Evolutionary conservation across 2,888 invertebrate species (phyloP).

Genomic region (Lamproptera curius): DNA sequence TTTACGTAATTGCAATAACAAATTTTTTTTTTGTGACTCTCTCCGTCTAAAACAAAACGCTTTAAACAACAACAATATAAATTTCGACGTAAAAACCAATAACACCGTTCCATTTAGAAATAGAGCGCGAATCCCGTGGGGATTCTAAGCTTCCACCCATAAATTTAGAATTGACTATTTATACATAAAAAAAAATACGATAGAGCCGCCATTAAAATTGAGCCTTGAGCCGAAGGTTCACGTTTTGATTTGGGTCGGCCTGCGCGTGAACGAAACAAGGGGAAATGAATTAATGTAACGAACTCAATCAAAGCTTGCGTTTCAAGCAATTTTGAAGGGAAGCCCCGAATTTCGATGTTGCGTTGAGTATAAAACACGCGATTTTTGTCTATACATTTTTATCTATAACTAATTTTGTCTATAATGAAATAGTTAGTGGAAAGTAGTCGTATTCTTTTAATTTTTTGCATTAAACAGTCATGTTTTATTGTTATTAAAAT

Average conservation of each 20-base stretch:
- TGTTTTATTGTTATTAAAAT: too few relatives aligned
- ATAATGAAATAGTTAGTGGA: too few relatives aligned
- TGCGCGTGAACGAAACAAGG: constrained; percentile 35
- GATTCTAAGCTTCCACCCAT: constrained; percentile 55
- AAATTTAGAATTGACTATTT: constrained; percentile 51
- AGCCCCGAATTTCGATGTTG: constrained; percentile 11
- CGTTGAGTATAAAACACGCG: constrained; percentile 8
- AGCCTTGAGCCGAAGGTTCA: constrained; percentile 31
- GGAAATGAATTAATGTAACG: constrained; percentile 45
- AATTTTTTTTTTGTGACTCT: too few relatives aligned
- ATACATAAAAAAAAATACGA: constrained; percentile 36
- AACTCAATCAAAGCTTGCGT: constrained; percentile 44
- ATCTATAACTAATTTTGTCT: too few relatives aligned
- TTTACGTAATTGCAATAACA: too few relatives aligned
- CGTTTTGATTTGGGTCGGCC: constrained; percentile 26
- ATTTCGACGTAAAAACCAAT: constrained; percentile 30
- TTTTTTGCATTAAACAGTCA: too few relatives aligned
- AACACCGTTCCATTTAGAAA: constrained; percentile 54
- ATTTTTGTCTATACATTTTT: too few relatives aligned
- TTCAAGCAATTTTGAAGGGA: constrained; percentile 26
- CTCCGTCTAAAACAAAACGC: too few relatives aligned
- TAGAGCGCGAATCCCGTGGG: constrained; percentile 51
- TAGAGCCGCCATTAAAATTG: constrained; percentile 25
- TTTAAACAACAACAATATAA: constrained; percentile 36
- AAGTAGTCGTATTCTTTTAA: too few relatives aligned